These are phyloP conservation scores for Metridium senile DNA, from an alignment of 92 coral and sea anemone genomes.

Conservation along the genomic window DNA sequence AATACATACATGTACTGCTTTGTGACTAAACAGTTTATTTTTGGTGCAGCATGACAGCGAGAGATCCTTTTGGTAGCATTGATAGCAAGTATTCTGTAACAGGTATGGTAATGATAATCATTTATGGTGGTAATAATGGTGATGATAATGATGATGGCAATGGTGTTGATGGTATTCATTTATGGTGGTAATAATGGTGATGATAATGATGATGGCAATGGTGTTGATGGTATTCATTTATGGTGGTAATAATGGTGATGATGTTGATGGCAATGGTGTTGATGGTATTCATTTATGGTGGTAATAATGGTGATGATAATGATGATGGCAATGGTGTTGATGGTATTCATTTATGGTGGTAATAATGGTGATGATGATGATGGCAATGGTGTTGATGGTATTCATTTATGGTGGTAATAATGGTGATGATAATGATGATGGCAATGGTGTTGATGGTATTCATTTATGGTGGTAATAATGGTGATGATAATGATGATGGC, in stretches of 20 bases:
- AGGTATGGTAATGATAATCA: constrained; percentile 43
- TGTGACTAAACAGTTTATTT: neutral
- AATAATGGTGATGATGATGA: neutral
- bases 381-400: neutral
- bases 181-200: neutral
- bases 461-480: neutral
- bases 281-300: neutral
- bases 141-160: neutral
- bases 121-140: neutral
- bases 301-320: neutral
- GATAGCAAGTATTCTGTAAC: constrained; percentile 82
- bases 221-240: neutral
- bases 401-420: neutral
- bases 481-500: neutral
- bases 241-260: neutral
- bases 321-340: neutral
- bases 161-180: neutral
- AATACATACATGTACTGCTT: no score
- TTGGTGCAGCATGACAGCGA: constrained; percentile 75
- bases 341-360: neutral
- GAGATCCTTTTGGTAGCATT: constrained; percentile 80
- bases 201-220: neutral
- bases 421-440: neutral
- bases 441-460: neutral
- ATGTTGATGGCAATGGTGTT: neutral